phyloP scores from a whole-genome alignment of 2,113 vertebrate species.

The Cephalophus harveyi region DNA sequence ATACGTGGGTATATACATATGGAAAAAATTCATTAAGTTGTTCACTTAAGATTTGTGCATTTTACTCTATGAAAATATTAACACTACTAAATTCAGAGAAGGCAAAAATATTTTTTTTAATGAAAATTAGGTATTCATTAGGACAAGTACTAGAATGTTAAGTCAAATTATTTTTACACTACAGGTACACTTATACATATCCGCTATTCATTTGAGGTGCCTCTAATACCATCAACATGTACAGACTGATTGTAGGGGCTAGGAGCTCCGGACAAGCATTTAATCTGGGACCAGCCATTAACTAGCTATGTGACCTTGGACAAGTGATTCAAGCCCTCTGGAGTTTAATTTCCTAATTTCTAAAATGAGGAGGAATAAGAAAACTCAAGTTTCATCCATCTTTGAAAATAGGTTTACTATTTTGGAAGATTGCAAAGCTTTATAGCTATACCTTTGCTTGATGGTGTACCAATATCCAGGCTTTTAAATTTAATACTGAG shows the following conservation, averaged over 20 bases:
- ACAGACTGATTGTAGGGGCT: neutral
- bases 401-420: constrained; percentile 8
- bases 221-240: neutral
- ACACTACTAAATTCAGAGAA: neutral
- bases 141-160: neutral
- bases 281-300: neutral
- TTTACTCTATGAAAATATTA: neutral
- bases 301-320: neutral
- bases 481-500: constrained; percentile 30
- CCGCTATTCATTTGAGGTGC: neutral
- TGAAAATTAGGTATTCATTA: constrained; percentile 9
- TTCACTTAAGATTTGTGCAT: constrained; percentile 16
- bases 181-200: neutral
- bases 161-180: neutral
- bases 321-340: neutral
- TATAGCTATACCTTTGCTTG: neutral
- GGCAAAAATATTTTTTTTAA: neutral
- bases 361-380: constrained; percentile 8
- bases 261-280: neutral
- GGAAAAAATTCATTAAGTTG: neutral
- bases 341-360: constrained; percentile 13
- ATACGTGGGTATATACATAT: neutral
- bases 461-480: neutral
- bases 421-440: constrained; percentile 10
- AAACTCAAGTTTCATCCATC: neutral